Conservation (phyloP, 2,888 invertebrate species). For the Pinctada fucata region DNA sequence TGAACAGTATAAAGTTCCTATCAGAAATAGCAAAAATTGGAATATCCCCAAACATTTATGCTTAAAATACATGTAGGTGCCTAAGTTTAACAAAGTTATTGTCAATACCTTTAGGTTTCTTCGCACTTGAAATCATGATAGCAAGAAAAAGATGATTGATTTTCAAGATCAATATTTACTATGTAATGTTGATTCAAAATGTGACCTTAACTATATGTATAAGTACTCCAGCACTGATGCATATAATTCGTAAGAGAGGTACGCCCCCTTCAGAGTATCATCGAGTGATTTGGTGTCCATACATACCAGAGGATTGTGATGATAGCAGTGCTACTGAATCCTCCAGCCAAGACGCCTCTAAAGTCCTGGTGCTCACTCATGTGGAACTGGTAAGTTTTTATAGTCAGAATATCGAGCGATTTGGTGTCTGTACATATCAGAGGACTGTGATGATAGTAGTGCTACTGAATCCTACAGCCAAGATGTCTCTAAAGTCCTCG, state of each 20-base stretch:
- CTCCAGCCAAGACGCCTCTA: slow-evolving; percentile 80
- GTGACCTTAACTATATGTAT: neutral
- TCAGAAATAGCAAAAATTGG: no score
- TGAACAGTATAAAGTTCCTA: no score
- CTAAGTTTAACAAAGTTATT: no score
- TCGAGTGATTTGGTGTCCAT: slow-evolving; percentile 95
- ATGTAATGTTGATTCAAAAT: no score
- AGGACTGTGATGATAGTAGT: neutral
- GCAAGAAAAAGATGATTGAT: no score
- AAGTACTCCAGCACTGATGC: slow-evolving; percentile 58
- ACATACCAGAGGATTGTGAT: slow-evolving; percentile 82
- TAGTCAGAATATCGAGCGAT: neutral
- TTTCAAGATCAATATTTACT: no score
- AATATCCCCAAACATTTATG: no score
- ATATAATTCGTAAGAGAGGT: slow-evolving; percentile 57
- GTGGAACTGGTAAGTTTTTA: slow-evolving; percentile 78
- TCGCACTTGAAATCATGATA: no score
- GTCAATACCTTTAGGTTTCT: no score
- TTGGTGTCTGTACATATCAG: neutral
- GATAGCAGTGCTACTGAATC: slow-evolving; percentile 78
- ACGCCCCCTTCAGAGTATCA: slow-evolving; percentile 80
- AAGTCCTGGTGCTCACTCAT: slow-evolving; percentile 89
- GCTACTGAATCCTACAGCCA: slow-evolving; percentile 81
- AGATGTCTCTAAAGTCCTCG: slow-evolving; percentile 82
- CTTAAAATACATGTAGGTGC: no score